Conservation (phyloP, 1,140 invertebrate genomes). For the Drosophila santomea region DNA sequence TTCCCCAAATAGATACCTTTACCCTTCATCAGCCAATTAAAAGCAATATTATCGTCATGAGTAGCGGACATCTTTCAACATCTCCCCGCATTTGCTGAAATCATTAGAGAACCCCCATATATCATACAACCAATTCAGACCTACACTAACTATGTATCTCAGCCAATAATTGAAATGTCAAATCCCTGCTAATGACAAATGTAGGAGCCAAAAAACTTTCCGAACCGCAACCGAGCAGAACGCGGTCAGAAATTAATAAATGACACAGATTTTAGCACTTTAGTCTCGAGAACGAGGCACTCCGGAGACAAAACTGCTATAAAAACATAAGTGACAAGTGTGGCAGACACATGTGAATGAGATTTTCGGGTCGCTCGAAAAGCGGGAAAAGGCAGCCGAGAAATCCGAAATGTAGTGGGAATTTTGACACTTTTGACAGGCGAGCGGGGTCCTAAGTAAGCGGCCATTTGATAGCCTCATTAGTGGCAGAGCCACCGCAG, state of each 20-base stretch:
- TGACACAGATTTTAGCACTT: slow-evolving; percentile 79
- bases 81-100: slow-evolving; percentile 23
- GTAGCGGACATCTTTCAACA: slow-evolving; percentile 8
- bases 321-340: slow-evolving; percentile 82
- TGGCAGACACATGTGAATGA: slow-evolving; percentile 69
- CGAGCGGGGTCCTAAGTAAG: slow-evolving; percentile 43
- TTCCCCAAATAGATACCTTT: not conserved
- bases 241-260: slow-evolving; percentile 67
- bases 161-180: slow-evolving; percentile 74
- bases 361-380: slow-evolving; percentile 34
- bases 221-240: slow-evolving; percentile 28
- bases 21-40: slow-evolving; percentile 7
- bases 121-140: slow-evolving; percentile 7
- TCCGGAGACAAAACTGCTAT: slow-evolving; percentile 61
- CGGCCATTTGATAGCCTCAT: slow-evolving; percentile 83
- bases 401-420: slow-evolving; percentile 58
- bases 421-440: slow-evolving; percentile 81
- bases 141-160: slow-evolving; percentile 9
- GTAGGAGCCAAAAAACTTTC: slow-evolving; percentile 50
- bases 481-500: slow-evolving; percentile 70
- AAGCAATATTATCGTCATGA: not conserved
- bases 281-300: slow-evolving; percentile 49
- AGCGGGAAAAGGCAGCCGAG: slow-evolving; percentile 9
- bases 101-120: slow-evolving; percentile 56
- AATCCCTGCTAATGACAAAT: slow-evolving; percentile 71